phyloP scores from a whole-genome alignment of 2,888 invertebrate genomes.

The Scrobipalpa costella region DNA sequence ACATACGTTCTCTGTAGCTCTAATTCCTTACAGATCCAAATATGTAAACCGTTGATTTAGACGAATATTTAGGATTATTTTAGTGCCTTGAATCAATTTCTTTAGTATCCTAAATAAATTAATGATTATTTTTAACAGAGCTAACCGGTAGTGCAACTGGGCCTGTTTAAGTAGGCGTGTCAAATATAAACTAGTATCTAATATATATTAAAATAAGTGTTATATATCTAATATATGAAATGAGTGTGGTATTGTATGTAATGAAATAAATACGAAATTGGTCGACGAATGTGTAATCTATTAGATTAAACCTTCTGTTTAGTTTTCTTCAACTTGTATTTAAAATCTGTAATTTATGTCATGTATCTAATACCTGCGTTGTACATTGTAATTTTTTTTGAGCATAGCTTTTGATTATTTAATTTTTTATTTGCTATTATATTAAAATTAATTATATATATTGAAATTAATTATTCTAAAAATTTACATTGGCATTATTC shows the following conservation, averaged over 20 bases:
- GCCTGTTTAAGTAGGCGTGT: conserved; percentile 33
- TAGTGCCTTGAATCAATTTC: neutral
- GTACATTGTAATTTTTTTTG: neutral
- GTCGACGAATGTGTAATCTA: conserved; percentile 5
- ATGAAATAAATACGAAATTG: neutral
- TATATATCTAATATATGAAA: conserved; percentile 22
- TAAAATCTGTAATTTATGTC: conserved; percentile 16
- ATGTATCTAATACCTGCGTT: neutral
- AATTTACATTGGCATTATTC: too few species aligned
- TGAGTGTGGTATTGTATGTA: conserved; percentile 7
- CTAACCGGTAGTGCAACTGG: conserved; percentile 15
- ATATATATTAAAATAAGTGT: conserved; percentile 30
- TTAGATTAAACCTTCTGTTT: neutral
- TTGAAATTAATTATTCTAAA: neutral
- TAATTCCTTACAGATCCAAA: too few species aligned
- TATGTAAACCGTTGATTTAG: neutral
- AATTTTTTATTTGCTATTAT: neutral
- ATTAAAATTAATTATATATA: neutral
- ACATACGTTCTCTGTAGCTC: too few species aligned
- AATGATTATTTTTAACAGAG: neutral
- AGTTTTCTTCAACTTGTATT: conserved; percentile 17
- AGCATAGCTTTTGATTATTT: neutral
- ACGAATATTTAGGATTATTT: neutral
- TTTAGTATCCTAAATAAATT: neutral
- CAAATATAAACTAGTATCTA: conserved; percentile 33